Evolutionary conservation across 2,888 invertebrate genomes (phyloP), one percentile per base, ranked within the genome.

Genomic region (Patella depressa): DNA sequence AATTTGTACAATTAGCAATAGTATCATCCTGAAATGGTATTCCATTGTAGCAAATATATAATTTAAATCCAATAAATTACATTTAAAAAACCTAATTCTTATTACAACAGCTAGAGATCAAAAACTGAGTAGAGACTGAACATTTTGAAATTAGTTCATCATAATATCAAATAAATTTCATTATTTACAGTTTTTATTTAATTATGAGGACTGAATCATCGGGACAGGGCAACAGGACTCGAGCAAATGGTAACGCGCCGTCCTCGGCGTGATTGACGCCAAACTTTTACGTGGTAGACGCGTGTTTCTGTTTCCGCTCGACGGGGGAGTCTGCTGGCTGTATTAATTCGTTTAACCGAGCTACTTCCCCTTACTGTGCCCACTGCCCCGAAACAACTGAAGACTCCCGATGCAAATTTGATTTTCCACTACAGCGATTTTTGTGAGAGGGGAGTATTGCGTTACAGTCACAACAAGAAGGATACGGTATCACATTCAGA

Each of bases 341-440:
- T 65, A 19, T 65, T 19, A 65, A 24, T 65, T 65, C 65, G 65
- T 65, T 65, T 65, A 65, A 19, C 65, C 12, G 65, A 19, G 24
- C 65, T 24, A 24, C 65, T 24, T 65, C 65, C 9, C 65, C 19
- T 65, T 24, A 65, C 24, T 24, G 65, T 65, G 11, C 24, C 65
- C 24, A 65, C 24, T 65, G 65, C 65, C 65, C 65, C 19, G 24
- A 9, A 19, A 19, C 65, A 19, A 24, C 24, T 65, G 65, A 65
- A 65, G 24, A 65, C 65, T 65, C 65, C 65, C 65, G 65, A 24
- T 65, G 65, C 65, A 65, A 65, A 65, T 65, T 65, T 65, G 65
- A 65, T 65, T 65, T 65, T 65, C 65, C 65, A 65, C 65, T 24
- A 19, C 65, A 65, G 24, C 65, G 65, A 65, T 24, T 65, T 24